Conservation (phyloP, 2,888 invertebrate genomes). For the Altica lythri region DNA sequence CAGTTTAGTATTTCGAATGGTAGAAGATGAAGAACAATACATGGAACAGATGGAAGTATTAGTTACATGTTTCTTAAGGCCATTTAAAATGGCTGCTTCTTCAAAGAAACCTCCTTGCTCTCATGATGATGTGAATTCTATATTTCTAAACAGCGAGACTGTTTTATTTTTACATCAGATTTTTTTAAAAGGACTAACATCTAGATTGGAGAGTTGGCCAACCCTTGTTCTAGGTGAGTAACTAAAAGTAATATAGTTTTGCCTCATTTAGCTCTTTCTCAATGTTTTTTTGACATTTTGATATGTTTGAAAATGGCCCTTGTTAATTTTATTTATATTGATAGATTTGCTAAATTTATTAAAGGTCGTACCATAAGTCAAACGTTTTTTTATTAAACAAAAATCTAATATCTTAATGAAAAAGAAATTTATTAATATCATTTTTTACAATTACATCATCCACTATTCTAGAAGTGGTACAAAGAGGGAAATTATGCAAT, state of each 20-base stretch:
- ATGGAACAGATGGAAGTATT: conserved; percentile 86
- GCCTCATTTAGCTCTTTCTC: neutral
- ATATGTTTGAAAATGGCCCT: no score
- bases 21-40: conserved; percentile 92
- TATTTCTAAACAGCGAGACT: conserved; percentile 91
- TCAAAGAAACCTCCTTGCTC: conserved; percentile 91
- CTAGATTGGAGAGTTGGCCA: conserved; percentile 92
- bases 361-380: no score
- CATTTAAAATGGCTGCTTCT: conserved; percentile 92
- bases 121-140: conserved; percentile 92
- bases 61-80: conserved; percentile 84
- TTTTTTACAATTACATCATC: no score
- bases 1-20: conserved; percentile 88
- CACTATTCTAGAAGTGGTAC: no score
- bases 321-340: neutral
- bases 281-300: neutral
- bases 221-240: conserved; percentile 85
- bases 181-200: conserved; percentile 89
- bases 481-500: no score
- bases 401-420: no score
- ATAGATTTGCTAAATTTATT: neutral
- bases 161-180: conserved; percentile 92
- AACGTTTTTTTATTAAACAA: no score
- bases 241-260: no score
- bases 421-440: no score